Base-by-base conservation (phyloP, 2,113 vertebrate species). In the Melanotaenia duboulayi region DNA sequence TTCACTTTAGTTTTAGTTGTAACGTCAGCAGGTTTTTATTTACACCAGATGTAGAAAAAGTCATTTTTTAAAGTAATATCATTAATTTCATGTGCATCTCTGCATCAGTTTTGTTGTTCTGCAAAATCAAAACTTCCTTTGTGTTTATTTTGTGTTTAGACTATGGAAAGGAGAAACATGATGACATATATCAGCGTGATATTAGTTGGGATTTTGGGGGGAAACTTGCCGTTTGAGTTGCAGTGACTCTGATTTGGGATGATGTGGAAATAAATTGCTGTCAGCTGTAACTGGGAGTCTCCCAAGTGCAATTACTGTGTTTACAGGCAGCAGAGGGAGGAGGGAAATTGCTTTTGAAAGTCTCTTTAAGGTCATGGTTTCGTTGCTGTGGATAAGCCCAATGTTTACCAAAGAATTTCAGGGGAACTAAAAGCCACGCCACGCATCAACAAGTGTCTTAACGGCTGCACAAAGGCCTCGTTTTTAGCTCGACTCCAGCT, bases 361-460 rank as follows among this genome's bases (percentile, higher is more conserved):
- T 86, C 89, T 93, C 87, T 88, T 80, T 91, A 91, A 90, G 66
- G 93, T 92, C 87, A 92, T 62, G 85, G 91, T 83, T 94, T 95
- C 93, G 92, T 92, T 95, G 93, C 94, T 93, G 92, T 74, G 84
- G 86, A 71, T 95, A 95, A 96, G 94, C 93, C 93, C 91, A 89
- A 84, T 96, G 95, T 96, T 97, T 96, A 96, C 92, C 86, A 51
- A 78, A 89, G 93, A 90, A 89, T 92, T 95, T 94, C 91, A 91
- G 80, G 93, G 92, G 93, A 95, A 95, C 92, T 94, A 92, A 93
- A 95, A 95, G 94, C 94, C 87, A 88, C 76, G 90, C 92, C 91
- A 94, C 85, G 93, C 95, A 94, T 95, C 89, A 92, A 89, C 91
- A 94, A 94, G 89, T 93, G 50, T 94, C 95, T 95, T 93, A 91